phyloP scores from a whole-genome alignment of 2,888 invertebrate species.

The Drosophila tripunctata region DNA sequence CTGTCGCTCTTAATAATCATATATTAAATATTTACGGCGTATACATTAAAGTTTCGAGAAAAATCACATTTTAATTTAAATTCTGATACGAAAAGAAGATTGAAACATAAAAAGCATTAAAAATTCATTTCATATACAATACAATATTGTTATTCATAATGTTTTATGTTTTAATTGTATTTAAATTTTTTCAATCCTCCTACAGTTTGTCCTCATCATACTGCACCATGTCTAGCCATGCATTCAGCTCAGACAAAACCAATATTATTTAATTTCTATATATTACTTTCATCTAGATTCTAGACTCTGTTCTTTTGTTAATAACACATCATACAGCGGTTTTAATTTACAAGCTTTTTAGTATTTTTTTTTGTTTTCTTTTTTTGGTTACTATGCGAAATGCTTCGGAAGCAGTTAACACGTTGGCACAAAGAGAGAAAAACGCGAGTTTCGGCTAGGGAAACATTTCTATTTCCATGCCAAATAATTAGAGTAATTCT shows the following conservation, averaged over 20 bases:
- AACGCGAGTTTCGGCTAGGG: neutral
- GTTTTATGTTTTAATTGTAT: conserved; percentile 18
- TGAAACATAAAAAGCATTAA: conserved; percentile 72
- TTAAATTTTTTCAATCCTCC: conserved; percentile 24
- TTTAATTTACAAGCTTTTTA: conserved; percentile 55
- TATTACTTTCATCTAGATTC: conserved; percentile 27
- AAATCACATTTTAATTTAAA: conserved; percentile 82
- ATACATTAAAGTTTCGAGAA: conserved; percentile 81
- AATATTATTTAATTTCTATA: conserved; percentile 41
- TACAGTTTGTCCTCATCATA: too few relatives aligned
- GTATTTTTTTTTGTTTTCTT: too few relatives aligned
- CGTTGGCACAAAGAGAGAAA: conserved; percentile 8
- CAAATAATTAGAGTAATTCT: neutral
- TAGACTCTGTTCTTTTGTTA: neutral
- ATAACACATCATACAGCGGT: conserved; percentile 26
- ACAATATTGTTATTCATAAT: too few relatives aligned
- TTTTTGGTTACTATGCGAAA: conserved; percentile 11
- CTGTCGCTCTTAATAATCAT: conserved; percentile 70
- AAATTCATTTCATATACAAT: conserved; percentile 54
- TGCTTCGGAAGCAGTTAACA: conserved; percentile 22
- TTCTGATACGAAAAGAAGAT: conserved; percentile 69
- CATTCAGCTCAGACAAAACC: conserved; percentile 40
- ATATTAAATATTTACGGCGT: conserved; percentile 80
- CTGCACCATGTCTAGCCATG: conserved; percentile 64
- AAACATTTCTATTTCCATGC: neutral